A percentile compares a stretch with the other conserved stretches of the same genome.
These are phyloP conservation scores for Ceratina japonica DNA, from an alignment of 1,140 invertebrate genomes.

Conservation along the genomic window DNA sequence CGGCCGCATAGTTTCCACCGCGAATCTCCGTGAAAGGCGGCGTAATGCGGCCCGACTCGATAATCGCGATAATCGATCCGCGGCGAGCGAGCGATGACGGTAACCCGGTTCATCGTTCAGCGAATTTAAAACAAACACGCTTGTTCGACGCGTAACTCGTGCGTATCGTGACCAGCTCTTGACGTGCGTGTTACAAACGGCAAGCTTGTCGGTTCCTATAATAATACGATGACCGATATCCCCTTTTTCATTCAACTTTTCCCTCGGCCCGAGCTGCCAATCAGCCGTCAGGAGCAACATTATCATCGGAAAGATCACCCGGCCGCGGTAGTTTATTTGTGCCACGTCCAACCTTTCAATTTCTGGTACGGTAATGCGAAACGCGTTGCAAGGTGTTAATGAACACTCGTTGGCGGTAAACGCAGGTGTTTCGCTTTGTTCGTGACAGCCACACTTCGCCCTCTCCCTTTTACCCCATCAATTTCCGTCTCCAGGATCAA, in stretches of 20 bases:
- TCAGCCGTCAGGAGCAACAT: constrained; percentile 20
- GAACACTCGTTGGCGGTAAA: constrained; percentile 20
- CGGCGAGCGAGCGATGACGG: not conserved
- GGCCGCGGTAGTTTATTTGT: constrained; percentile 2
- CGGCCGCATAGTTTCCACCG: not conserved
- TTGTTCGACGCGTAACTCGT: not conserved
- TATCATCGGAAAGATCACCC: constrained; percentile 23
- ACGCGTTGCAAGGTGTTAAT: constrained; percentile 31
- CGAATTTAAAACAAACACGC: not conserved
- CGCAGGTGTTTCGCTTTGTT: constrained; percentile 17
- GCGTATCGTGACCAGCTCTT: not conserved
- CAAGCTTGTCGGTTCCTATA: not conserved
- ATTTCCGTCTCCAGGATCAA: not conserved
- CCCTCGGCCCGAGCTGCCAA: not conserved
- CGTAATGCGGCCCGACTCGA: not conserved
- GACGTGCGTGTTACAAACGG: not conserved
- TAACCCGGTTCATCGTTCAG: not conserved
- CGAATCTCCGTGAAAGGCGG: not conserved
- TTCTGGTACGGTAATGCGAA: constrained; percentile 22
- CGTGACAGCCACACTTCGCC: too few species aligned
- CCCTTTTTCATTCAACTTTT: constrained; percentile 26
- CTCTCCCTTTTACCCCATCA: too few species aligned
- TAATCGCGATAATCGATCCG: not conserved
- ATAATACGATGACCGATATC: constrained; percentile 22
- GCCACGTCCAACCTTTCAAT: not conserved